Evolutionary conservation across 2,888 invertebrate species (phyloP), one percentile per base, ranked within the genome.

Genomic region (Agonopterix arenella): DNA sequence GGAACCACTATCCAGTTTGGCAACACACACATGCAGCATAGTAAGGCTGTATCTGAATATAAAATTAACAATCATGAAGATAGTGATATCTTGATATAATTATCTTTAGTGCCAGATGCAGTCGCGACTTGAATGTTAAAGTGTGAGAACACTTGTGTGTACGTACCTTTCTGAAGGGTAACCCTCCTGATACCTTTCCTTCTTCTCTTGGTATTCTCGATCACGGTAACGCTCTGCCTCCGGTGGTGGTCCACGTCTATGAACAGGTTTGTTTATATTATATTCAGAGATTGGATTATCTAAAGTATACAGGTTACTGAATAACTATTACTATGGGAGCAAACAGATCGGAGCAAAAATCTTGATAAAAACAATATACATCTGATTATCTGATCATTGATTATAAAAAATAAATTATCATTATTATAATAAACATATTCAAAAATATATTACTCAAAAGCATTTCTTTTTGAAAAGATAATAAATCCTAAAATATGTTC

Each of bases 101-200:
- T 13, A 44, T 44, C 9, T 10, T 18, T 18, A 45, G 11, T 11
- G 36, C 45, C 11, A 40, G 18, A n/a, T 41, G 28, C 11, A 28
- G 18, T 16, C 16, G 16, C 11, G 10, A 44, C 3, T 28, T 5
- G 28, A 28, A 18, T 44, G 11, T 43, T 46, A 45, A 8, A 18
- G 44, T 45, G 44, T 50, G 40, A 44, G 45, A 38, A 46, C 11
- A 9, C 4, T 16, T 43, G 11, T 36, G 28, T 40, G 8, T 40
- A 69, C 66, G 53, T 75, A 86, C 86, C 84, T 79, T 50, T 84
- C 84, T n/a, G 71, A 51, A 18, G 75, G 58, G 52, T 66, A 77
- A 50, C 58, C 63, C 10, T 85, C 82, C 60, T 70, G 74, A 60
- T 67, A 84, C 50, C 75, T 79, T 54, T 86, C 84, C 65, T 77